Conservation (phyloP, 2,888 invertebrate genomes). For the Eupithecia exiguata region DNA sequence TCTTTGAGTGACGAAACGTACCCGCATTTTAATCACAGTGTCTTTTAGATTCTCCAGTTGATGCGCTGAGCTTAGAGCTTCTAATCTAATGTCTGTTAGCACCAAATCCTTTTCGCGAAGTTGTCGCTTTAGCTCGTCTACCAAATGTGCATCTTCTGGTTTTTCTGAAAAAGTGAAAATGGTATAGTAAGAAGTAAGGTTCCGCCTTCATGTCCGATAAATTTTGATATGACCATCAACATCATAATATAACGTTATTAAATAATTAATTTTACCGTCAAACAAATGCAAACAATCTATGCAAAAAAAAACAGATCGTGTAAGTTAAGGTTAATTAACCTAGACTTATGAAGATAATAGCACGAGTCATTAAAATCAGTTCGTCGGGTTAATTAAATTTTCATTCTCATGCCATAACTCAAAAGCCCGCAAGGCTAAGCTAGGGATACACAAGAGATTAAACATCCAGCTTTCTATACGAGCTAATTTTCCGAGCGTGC, state of each 20-base stretch:
- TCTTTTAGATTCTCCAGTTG: conserved; percentile 98
- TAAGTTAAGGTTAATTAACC: neutral
- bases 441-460: conserved; percentile 37
- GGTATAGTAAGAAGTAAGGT: neutral
- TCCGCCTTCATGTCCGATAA: neutral
- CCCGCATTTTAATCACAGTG: conserved; percentile 98
- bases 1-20: conserved; percentile 66
- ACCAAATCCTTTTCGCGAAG: conserved; percentile 97
- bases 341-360: neutral
- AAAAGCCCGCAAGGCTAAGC: conserved; percentile 38
- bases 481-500: conserved; percentile 37
- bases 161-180: conserved; percentile 65
- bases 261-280: neutral
- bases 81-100: conserved; percentile 97
- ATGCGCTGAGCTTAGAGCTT: conserved; percentile 98
- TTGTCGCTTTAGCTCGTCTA: conserved; percentile 95
- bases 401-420: conserved; percentile 34
- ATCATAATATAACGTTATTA: neutral
- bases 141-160: conserved; percentile 76
- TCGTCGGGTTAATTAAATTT: conserved; percentile 39
- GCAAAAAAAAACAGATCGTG: neutral
- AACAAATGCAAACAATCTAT: neutral
- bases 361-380: conserved; percentile 22
- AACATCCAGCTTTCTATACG: conserved; percentile 39
- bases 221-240: neutral